Base-by-base conservation (phyloP, 1,140 invertebrate genomes). In the Drosophila murphyi region DNA sequence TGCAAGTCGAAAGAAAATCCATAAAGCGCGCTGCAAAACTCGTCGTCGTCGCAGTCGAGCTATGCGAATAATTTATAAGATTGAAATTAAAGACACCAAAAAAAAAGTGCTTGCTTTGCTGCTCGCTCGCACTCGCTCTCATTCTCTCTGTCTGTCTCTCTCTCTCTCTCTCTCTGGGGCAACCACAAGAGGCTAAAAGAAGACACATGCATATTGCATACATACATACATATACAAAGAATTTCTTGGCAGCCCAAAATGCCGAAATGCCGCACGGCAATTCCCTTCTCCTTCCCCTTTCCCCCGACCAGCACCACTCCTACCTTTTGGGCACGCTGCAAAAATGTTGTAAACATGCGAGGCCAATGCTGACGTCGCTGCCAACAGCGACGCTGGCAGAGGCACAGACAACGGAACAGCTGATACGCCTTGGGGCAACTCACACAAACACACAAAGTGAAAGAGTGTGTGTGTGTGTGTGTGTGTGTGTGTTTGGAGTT, bases 271-370 rank as follows among this genome's bases (percentile, higher is more conserved):
- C 56, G n/a, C 56, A 12, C 57, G 6, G 37, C 51, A 54, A 20
- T 20, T 8, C 37, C 32, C 35, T 45, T 43, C 37, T 37, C 45
- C 45, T 50, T 54, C 8, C 20, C 52, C 10, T 1, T 47, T 3
- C 7, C 29, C 7, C 28, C 7, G 37, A 0, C 10, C 3, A 0
- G 8, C 5, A 1, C 6, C 10, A 4, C 28, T 10, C 4, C 6
- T 10, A 3, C 48, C 47, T n/a, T 55, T 72, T 47, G 54, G 52
- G 54, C 10, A 39, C 54, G 32, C 37, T 72, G 64, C 64, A 73
- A 61, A 60, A 69, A 77, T 82, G 67, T 72, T 88, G 83, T 87
- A 87, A 87, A 88, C 83, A 87, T 88, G 78, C 76, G 55, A 82
- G 76, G 83, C 65, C 68, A 76, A 31, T 59, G 76, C 63, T 72